Conservation (phyloP, 2,797 vertebrate genomes). For the Rhabdomys pumilio region DNA sequence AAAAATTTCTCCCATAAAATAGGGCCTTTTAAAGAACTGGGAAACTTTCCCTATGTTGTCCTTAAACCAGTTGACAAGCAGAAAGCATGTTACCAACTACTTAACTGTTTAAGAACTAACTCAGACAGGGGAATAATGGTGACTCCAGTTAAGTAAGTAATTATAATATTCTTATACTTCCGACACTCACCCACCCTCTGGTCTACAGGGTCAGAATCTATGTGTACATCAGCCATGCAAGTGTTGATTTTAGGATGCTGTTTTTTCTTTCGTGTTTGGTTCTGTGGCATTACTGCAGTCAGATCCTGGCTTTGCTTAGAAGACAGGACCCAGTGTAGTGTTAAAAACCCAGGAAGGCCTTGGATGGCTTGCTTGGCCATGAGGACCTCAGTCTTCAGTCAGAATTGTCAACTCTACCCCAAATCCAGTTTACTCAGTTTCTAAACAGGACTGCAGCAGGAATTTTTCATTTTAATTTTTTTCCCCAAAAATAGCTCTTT, state of each 20-base stretch:
- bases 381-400: background rate
- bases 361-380: background rate
- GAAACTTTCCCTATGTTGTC: background rate
- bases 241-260: background rate
- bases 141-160: background rate
- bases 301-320: background rate
- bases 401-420: background rate
- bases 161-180: background rate
- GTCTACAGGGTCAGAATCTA: background rate
- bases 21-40: background rate
- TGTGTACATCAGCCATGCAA: background rate
- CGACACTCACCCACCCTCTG: background rate
- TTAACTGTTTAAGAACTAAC: conserved; percentile 12
- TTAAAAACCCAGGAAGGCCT: background rate
- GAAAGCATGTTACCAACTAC: background rate
- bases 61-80: conserved; percentile 4
- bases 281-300: background rate
- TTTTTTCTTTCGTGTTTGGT: background rate
- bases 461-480: background rate
- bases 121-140: background rate
- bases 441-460: background rate
- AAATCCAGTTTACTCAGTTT: background rate
- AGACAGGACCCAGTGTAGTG: background rate
- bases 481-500: background rate
- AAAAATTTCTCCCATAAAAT: conserved; percentile 21